These are phyloP conservation scores for Zaprionus capensis DNA, from an alignment of 1,140 invertebrate species.

Conservation along the genomic window DNA sequence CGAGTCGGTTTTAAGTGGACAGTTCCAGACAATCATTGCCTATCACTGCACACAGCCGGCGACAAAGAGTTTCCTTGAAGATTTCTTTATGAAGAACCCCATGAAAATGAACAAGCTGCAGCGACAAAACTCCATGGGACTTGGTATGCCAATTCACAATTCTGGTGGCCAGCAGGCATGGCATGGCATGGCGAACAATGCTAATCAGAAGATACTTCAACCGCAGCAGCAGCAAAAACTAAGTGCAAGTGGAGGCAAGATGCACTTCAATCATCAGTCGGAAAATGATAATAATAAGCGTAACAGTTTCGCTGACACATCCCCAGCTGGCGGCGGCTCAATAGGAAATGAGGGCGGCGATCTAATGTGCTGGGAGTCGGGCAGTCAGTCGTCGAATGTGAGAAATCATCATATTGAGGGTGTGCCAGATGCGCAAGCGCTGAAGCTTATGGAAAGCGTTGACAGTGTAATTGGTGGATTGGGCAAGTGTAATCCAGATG, in stretches of 20 bases:
- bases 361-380: conserved; percentile 77
- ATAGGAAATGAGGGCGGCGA: conserved; percentile 63
- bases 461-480: conserved; percentile 54
- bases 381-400: conserved; percentile 9
- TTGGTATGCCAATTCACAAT: conserved; percentile 45
- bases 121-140: conserved; percentile 61
- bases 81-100: conserved; percentile 92
- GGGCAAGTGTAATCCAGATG: conserved; percentile 51
- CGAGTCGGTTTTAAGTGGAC: conserved; percentile 94
- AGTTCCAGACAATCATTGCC: conserved; percentile 96
- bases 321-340: conserved; percentile 56
- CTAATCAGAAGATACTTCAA: conserved; percentile 47
- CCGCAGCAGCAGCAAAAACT: conserved; percentile 49
- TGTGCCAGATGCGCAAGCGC: conserved; percentile 49
- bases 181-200: conserved; percentile 20
- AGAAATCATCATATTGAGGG: conserved; percentile 37
- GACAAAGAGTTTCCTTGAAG: conserved; percentile 97
- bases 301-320: conserved; percentile 83
- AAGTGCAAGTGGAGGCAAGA: conserved; percentile 29
- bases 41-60: conserved; percentile 97
- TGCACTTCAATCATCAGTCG: conserved; percentile 44
- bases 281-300: conserved; percentile 64
- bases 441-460: conserved; percentile 65
- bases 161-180: conserved; percentile 29
- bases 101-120: conserved; percentile 94